Evolutionary conservation across 2,797 vertebrate species (phyloP), one percentile per base, ranked within the genome.

Genomic region (Cuculus canorus): DNA sequence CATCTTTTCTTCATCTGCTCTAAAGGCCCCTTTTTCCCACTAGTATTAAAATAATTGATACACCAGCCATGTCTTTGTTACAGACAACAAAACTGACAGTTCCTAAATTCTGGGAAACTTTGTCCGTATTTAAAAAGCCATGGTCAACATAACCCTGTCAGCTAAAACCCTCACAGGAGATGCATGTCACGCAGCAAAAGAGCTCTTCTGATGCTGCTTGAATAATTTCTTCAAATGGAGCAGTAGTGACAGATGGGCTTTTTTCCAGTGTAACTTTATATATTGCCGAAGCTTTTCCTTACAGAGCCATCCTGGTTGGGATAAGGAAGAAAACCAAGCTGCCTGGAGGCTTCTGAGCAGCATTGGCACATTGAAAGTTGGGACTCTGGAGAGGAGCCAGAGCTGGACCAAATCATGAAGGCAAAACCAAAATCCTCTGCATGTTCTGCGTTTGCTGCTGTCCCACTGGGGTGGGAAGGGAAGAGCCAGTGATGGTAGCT

Each of bases 221-320:
- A 86, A 77, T 88, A 48, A 43, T 76, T 88, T 90, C 73, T 81
- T 92, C 47, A n/a, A 43, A 61, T 2, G 13, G 78, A 84, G 69
- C 73, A 45, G 77, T 35, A 83, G 73, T 68, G 73, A 81, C 93
- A 90, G 93, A 94, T 83, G 90, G 93, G 50, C 57, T 78, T 90
- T 94, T 47, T 32, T 32, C 75, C 32, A 10, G 18, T 8, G 23
- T 72, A 24, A 28, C 61, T 69, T 59, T 21, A 17, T 0, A 0
- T 90, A 72, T 54, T 75, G 54, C 88, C 57, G 70, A 57, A 88
- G 77, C 41, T 91, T 88, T 83, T 76, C 57, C 37, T 77, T 56
- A 47, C 70, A 39, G 82, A 89, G 30, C 71, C 21, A 2, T 18
- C 45, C 35, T 75, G 65, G 17, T 47, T 73, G 43, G 79, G 72